phyloP scores from a whole-genome alignment of 2,113 vertebrate species.

The Rhea pennata region DNA sequence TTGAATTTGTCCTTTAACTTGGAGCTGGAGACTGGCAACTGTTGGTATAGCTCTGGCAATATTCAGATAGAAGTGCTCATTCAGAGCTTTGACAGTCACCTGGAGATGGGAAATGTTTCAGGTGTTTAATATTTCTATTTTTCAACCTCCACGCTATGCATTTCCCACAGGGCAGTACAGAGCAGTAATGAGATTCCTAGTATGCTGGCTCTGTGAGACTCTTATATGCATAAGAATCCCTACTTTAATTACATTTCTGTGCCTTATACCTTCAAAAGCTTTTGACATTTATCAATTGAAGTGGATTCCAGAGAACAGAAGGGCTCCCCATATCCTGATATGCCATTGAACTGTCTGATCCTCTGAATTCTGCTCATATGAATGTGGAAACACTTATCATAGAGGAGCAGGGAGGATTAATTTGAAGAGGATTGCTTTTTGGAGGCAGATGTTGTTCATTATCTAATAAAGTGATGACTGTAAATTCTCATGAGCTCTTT shows the following conservation, averaged over 20 bases:
- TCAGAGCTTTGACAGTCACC: conserved; percentile 24
- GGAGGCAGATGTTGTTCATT: conserved; percentile 69
- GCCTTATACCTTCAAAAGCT: conserved; percentile 53
- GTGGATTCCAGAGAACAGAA: conserved; percentile 42
- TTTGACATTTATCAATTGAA: conserved; percentile 47
- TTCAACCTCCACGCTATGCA: neutral
- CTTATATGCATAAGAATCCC: neutral
- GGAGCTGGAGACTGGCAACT: neutral
- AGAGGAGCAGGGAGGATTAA: conserved; percentile 56
- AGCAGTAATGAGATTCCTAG: conserved; percentile 48
- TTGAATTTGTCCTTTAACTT: neutral
- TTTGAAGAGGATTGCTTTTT: conserved; percentile 47
- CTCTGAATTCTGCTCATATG: neutral
- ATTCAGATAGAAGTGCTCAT: conserved; percentile 1
- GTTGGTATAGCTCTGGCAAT: neutral
- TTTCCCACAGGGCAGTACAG: conserved; percentile 31
- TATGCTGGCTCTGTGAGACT: neutral
- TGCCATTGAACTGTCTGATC: conserved; percentile 48
- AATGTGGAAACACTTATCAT: conserved; percentile 49
- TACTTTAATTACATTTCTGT: conserved; percentile 44
- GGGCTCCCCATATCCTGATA: conserved; percentile 27
- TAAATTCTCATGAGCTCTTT: conserved; percentile 57
- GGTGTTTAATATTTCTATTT: conserved; percentile 23
- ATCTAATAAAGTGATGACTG: conserved; percentile 65
- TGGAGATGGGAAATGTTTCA: conserved; percentile 38